Evolutionary conservation across 2,888 invertebrate species (phyloP).

Genomic region (Lumbricus terrestris): DNA sequence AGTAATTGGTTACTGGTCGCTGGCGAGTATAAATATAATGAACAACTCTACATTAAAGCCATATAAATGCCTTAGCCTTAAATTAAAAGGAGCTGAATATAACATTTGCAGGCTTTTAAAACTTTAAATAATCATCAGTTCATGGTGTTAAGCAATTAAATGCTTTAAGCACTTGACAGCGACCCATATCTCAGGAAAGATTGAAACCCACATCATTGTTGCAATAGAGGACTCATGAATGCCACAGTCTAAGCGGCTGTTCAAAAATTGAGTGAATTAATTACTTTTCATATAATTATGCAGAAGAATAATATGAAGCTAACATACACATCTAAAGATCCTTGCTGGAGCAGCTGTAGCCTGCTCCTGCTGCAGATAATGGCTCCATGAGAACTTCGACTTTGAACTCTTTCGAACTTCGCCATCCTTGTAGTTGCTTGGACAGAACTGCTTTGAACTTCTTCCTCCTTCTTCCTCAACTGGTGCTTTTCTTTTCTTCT

Average conservation of each 20-base stretch:
- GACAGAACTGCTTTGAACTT: slow-evolving; percentile 4
- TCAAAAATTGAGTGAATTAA: background rate
- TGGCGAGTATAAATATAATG: background rate
- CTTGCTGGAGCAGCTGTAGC: slow-evolving; percentile 75
- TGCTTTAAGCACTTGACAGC: too few species aligned
- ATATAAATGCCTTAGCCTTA: background rate
- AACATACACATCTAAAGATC: slow-evolving; percentile 60
- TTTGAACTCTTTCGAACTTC: slow-evolving; percentile 10
- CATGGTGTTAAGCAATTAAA: too few species aligned
- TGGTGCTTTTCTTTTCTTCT: background rate
- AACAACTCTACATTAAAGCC: background rate
- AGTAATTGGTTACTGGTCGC: background rate
- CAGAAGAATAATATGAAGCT: background rate
- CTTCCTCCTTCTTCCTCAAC: background rate
- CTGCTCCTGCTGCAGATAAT: slow-evolving; percentile 73
- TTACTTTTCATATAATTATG: background rate
- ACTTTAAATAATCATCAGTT: too few species aligned
- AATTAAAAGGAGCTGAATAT: background rate
- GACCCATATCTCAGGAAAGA: too few species aligned
- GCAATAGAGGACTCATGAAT: background rate
- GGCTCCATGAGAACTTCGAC: slow-evolving; percentile 71
- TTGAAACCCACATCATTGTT: background rate
- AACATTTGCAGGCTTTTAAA: background rate
- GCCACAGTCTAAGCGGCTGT: background rate
- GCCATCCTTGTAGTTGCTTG: background rate